Evolutionary conservation across 23 tunicate genomes (phyloP), one percentile per base, ranked within the genome.

Genomic region (Trididemnum miniatum): DNA sequence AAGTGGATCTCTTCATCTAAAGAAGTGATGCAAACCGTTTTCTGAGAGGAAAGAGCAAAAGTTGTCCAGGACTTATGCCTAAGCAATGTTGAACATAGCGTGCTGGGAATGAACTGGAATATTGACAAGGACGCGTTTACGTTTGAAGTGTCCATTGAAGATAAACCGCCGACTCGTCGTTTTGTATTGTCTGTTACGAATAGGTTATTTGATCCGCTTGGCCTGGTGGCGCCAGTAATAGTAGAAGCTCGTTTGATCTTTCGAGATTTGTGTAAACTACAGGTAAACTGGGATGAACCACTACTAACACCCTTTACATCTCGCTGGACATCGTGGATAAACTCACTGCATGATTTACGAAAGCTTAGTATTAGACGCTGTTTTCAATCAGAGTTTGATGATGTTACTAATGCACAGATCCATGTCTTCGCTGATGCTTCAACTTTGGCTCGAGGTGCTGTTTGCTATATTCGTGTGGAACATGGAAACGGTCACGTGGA

Each of bases 341-440:
- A 12, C 25, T 27, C 37, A 4, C n/a, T 82, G 25, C 25, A 24
- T 1, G 25, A 0, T 52, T 39, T 83, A 7, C 0, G 75, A 34
- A 54, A 75, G 5, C 12, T 83, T 7, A 59, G 2, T 0, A 37
- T 83, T 27, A 35, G 37, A 39, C 49, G 82, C 26, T 54, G 81
- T 35, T 74, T 33, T 38, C 26, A 59, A 22, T 31, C 51, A 7
- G 4, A 7, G 2, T 35, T 20, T 20, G 60, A 25, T 34, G 65
- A 27, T 1, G 38, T 35, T 39, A 0, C 28, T 5, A 54, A 73
- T 0, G 31, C n/a, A n/a, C n/a, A n/a, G n/a, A n/a, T 71, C 15
- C 82, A 83, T 59, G n/a, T 31, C 7, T 83, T 83, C 32, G 34
- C 81, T 12, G 81, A 83, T 62, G 81, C 72, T 2, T 73, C 72